A percentile compares a stretch with the other conserved stretches of the same genome.
Evolutionary conservation across 2,113 vertebrate species (phyloP).

Genomic region (Struthio camelus): DNA sequence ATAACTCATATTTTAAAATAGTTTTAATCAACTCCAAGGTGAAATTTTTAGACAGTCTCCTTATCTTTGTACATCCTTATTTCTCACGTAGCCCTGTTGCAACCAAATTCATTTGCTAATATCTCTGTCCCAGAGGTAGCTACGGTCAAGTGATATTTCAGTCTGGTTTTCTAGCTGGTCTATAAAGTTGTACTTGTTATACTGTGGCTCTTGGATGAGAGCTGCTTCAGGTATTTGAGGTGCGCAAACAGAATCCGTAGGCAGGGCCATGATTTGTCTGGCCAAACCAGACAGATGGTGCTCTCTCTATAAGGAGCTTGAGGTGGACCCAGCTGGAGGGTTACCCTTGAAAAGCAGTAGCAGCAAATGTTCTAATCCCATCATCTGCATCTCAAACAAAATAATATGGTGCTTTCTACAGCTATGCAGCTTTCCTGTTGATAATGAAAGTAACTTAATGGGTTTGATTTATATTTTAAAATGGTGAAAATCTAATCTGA

Average conservation of each 20-base stretch:
- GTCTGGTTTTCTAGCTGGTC: not conserved
- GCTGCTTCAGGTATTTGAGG: not conserved
- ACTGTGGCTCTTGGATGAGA: not conserved
- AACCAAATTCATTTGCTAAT: not conserved
- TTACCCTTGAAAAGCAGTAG: not conserved
- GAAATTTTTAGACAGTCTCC: not conserved
- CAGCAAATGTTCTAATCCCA: not conserved
- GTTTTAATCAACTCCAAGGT: not conserved
- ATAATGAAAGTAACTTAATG: not conserved
- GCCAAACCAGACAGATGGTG: too few relatives aligned
- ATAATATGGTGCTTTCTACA: not conserved
- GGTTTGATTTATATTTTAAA: not conserved
- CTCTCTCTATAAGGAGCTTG: not conserved
- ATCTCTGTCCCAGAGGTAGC: not conserved
- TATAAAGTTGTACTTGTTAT: not conserved
- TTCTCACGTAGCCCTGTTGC: not conserved
- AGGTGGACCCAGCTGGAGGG: not conserved
- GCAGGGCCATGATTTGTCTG: not conserved
- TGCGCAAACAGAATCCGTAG: not conserved
- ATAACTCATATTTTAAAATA: not conserved
- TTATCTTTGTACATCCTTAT: not conserved
- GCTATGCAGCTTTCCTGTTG: not conserved
- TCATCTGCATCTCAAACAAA: not conserved
- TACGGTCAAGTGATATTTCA: not conserved
- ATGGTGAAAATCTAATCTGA: not conserved